Conservation (phyloP, 2,113 vertebrate genomes). For the Nasalis larvatus region DNA sequence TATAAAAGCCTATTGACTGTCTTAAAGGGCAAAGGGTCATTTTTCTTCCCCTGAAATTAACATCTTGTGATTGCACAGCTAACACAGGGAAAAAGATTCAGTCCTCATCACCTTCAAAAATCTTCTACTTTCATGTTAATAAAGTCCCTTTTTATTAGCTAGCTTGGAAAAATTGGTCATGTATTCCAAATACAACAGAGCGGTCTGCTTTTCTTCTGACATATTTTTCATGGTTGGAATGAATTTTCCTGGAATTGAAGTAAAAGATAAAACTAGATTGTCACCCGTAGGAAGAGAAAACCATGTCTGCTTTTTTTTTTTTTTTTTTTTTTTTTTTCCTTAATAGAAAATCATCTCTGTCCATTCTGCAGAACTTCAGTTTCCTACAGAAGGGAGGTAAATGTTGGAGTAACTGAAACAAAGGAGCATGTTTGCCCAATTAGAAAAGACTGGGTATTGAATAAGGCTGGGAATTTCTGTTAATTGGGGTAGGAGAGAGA, state of each 20-base stretch:
- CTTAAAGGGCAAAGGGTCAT: not conserved
- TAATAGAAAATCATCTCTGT: not conserved
- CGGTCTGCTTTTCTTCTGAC: not conserved
- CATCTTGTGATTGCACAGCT: not conserved
- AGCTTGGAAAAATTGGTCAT: not conserved
- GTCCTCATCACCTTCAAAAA: not conserved
- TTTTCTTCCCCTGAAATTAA: not conserved
- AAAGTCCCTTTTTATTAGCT: not conserved
- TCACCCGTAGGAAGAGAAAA: not conserved
- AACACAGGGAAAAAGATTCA: not conserved
- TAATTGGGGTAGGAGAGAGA: not conserved
- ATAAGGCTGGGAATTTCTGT: not conserved
- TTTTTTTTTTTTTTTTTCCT: not conserved
- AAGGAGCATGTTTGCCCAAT: not conserved
- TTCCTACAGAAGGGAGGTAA: not conserved
- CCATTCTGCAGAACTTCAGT: not conserved
- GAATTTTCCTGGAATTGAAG: not conserved
- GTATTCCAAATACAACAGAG: not conserved
- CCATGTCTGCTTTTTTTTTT: not conserved
- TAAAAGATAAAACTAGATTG: not conserved
- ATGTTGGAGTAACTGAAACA: not conserved
- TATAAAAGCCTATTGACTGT: not conserved
- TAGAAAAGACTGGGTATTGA: not conserved
- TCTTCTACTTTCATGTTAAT: not conserved
- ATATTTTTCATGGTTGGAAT: not conserved